Percentiles rank a stretch among this genome's conserved stretches.
phyloP scores from a whole-genome alignment of 2,888 invertebrate species.

The Tolmerus cingulatus region DNA sequence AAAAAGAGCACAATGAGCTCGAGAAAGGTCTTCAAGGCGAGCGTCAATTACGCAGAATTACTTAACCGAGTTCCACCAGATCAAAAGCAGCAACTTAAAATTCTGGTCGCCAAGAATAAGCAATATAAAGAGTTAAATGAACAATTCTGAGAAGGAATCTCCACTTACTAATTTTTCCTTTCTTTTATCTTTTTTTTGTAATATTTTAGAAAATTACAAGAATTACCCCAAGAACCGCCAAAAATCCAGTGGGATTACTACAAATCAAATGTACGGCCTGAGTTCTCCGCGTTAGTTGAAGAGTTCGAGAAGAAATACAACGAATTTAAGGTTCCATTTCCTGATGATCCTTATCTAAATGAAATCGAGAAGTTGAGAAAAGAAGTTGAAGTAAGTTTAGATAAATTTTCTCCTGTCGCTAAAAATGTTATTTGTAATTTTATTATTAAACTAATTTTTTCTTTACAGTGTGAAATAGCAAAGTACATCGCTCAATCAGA shows the following conservation, averaged over 20 bases:
- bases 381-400: slow-evolving; percentile 64
- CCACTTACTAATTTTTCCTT: background rate
- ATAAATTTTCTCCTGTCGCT: background rate
- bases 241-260: slow-evolving; percentile 85
- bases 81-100: background rate
- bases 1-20: background rate
- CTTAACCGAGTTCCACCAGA: slow-evolving; percentile 36
- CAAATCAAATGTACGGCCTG: slow-evolving; percentile 70
- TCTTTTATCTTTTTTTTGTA: background rate
- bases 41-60: slow-evolving; percentile 41
- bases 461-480: slow-evolving; percentile 43
- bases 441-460: background rate
- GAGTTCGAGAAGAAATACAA: slow-evolving; percentile 84
- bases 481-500: slow-evolving; percentile 54
- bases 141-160: background rate
- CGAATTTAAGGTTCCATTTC: slow-evolving; percentile 77
- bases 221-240: slow-evolving; percentile 73
- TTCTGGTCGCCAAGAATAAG: background rate
- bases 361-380: slow-evolving; percentile 72
- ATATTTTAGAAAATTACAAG: slow-evolving; percentile 52
- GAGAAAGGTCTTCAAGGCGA: background rate
- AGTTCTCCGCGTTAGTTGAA: slow-evolving; percentile 80
- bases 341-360: slow-evolving; percentile 61
- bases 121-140: slow-evolving; percentile 41
- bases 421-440: no score